phyloP scores from a whole-genome alignment of 2,888 invertebrate genomes.

The Myathropa florea region DNA sequence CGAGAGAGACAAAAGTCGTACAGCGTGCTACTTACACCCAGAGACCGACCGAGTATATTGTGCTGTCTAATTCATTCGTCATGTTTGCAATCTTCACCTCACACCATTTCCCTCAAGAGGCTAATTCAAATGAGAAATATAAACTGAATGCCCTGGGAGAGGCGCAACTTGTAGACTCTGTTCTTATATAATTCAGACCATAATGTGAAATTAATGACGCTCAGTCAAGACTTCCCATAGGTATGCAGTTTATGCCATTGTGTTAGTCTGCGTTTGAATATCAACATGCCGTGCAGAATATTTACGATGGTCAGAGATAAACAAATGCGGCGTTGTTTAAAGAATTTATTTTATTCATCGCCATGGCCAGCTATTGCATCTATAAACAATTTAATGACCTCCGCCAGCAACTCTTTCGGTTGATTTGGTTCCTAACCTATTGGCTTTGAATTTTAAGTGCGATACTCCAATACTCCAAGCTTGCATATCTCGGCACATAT shows the following conservation, averaged over 20 bases:
- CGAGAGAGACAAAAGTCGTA: neutral
- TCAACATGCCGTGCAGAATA: slow-evolving; percentile 18
- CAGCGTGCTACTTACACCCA: neutral
- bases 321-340: slow-evolving; percentile 20
- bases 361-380: slow-evolving; percentile 21
- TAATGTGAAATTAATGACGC: slow-evolving; percentile 66
- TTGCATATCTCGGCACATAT: slow-evolving; percentile 4
- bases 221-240: slow-evolving; percentile 41
- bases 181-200: slow-evolving; percentile 59
- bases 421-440: slow-evolving; percentile 47
- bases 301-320: slow-evolving; percentile 17
- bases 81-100: slow-evolving; percentile 7
- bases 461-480: neutral
- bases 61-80: neutral
- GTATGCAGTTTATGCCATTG: slow-evolving; percentile 19
- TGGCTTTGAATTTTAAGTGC: slow-evolving; percentile 52
- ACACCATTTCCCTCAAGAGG: slow-evolving; percentile 15
- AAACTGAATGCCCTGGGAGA: slow-evolving; percentile 24
- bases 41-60: neutral
- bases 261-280: slow-evolving; percentile 3
- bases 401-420: slow-evolving; percentile 10
- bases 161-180: slow-evolving; percentile 40
- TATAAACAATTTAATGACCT: slow-evolving; percentile 33
- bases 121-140: slow-evolving; percentile 39
- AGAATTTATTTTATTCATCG: slow-evolving; percentile 40